A percentile compares a stretch with the other conserved stretches of the same genome.
Evolutionary conservation across 2,797 vertebrate genomes (phyloP).

Genomic region (Carcharodon carcharias): DNA sequence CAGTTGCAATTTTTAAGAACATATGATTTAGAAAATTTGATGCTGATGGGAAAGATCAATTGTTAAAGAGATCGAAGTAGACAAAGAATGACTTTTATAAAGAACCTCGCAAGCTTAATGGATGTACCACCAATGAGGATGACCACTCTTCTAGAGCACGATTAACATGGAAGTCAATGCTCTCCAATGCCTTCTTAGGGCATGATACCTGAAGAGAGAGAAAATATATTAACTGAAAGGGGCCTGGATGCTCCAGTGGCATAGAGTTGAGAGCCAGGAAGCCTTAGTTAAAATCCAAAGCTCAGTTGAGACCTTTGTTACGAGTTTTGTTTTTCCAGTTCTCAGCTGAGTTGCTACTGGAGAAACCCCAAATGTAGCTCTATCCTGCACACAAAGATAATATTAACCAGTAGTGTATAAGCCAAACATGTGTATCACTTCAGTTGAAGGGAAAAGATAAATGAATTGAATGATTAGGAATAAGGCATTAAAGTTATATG

Average conservation of each 20-base stretch:
- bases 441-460: background rate
- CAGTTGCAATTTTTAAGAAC: too few relatives aligned
- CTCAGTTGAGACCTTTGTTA: background rate
- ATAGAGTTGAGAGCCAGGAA: too few relatives aligned
- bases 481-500: background rate
- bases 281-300: background rate
- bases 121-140: too few relatives aligned
- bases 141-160: too few relatives aligned
- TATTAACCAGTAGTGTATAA: background rate
- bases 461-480: background rate
- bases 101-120: too few relatives aligned
- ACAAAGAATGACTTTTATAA: too few relatives aligned
- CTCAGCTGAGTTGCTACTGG: background rate
- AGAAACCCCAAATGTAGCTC: background rate
- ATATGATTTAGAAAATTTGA: too few relatives aligned
- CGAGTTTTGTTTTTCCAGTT: background rate
- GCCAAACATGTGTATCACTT: background rate
- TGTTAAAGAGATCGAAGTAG: too few relatives aligned
- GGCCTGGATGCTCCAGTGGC: too few relatives aligned
- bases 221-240: background rate
- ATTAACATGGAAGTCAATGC: too few relatives aligned
- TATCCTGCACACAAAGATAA: background rate
- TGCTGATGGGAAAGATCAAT: too few relatives aligned
- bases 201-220: background rate
- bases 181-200: too few relatives aligned